Evolutionary conservation across 2,797 vertebrate species (phyloP), one percentile per base, ranked within the genome.

Genomic region (Sylvilagus floridanus): DNA sequence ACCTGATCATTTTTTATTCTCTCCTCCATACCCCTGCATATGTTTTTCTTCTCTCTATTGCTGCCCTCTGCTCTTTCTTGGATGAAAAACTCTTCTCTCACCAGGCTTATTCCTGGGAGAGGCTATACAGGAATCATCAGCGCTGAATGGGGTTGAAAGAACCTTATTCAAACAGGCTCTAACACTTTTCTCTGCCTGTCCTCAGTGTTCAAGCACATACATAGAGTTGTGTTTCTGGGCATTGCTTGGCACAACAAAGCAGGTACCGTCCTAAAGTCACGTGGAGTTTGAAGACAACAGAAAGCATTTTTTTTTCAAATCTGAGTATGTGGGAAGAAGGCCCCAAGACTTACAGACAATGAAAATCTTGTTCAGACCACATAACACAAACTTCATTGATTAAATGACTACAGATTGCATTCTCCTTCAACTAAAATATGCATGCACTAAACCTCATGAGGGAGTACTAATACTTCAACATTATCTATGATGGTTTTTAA

Each of bases 401-500:
- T 94, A 95, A 94, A 89, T 87, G 63, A 95, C 76, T 85, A 11
- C 52, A 93, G 60, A 88, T 63, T 35, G 28, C 50, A 83, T n/a
- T 88, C 52, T 84, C 73, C 77, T 91, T 68, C 62, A 94, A 82
- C 86, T 92, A 84, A 78, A 97, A 93, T 79, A 90, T 47, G n/a
- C 60, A 54, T 32, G 37, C 84, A 88, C 63, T 96, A 94, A 95
- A 72, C 81, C 73, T 95, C 86, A 82, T 0, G 19, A 84, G 84
- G 82, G 79, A 96, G 52, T 57, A 87, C 84, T 60, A 69, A 68
- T 28, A 71, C 54, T 77, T 95, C 79, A 84, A 32, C 37, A 62
- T 93, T 82, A 91, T 85, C 95, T 95, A 57, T 63, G 81, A 87
- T 72, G 75, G n/a, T 62, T 76, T 93, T 94, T 88, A 93, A 84